Percentiles rank a stretch among this genome's conserved stretches.
phyloP scores from a whole-genome alignment of 2,113 vertebrate species.

The Sprattus sprattus region DNA sequence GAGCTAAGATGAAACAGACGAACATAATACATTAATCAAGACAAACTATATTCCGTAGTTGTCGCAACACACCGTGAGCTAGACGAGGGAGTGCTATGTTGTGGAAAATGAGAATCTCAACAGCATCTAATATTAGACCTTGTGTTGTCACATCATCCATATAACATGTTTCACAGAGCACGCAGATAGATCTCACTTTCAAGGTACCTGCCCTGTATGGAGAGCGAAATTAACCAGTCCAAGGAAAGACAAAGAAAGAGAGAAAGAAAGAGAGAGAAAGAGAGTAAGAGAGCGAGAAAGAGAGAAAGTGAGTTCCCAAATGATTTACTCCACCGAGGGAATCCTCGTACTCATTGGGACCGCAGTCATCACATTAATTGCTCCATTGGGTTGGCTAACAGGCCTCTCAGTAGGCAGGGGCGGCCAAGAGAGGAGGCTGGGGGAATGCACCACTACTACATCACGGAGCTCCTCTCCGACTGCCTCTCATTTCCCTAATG shows the following conservation, averaged over 20 bases:
- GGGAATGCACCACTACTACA: background rate
- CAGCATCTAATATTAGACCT: background rate
- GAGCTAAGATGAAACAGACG: background rate
- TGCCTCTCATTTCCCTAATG: slow-evolving; percentile 20
- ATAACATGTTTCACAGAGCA: background rate
- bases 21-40: background rate
- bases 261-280: slow-evolving; percentile 20
- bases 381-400: slow-evolving; percentile 26
- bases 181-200: too few species aligned
- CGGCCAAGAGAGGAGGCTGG: background rate
- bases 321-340: background rate
- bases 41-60: background rate
- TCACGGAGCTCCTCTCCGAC: slow-evolving; percentile 9
- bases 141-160: background rate
- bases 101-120: background rate
- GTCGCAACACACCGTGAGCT: background rate
- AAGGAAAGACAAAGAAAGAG: background rate
- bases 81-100: background rate
- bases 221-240: background rate
- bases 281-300: slow-evolving; percentile 34
- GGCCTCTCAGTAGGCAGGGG: slow-evolving; percentile 19
- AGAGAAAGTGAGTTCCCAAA: background rate
- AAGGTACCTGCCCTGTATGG: background rate
- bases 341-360: background rate
- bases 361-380: slow-evolving; percentile 10